phyloP scores from a whole-genome alignment of 2,113 vertebrate genomes.

The Phyllostomus hastatus region DNA sequence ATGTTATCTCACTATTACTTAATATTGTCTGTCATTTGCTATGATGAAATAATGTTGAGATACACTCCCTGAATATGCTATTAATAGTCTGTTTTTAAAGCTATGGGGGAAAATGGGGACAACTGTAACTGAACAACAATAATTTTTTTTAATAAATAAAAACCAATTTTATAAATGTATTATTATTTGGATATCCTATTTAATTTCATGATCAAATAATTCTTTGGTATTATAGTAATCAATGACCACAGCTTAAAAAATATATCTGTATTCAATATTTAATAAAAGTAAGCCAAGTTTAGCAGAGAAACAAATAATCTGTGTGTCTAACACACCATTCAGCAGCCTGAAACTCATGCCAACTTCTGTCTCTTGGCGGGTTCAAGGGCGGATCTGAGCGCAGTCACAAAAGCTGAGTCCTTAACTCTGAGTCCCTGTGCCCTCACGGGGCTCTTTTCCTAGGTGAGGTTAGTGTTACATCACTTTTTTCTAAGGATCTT shows the following conservation, averaged over 20 bases:
- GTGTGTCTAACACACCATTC: neutral
- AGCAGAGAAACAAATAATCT: neutral
- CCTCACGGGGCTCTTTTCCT: neutral
- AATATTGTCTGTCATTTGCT: neutral
- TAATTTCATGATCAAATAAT: slow-evolving; percentile 17
- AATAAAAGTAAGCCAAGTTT: neutral
- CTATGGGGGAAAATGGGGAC: no score
- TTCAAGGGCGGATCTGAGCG: neutral
- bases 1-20: neutral
- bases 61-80: neutral
- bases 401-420: neutral
- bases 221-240: neutral
- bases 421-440: neutral
- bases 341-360: neutral
- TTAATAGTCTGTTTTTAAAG: neutral
- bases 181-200: neutral
- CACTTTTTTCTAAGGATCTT: neutral
- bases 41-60: neutral
- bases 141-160: no score
- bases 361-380: neutral
- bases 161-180: neutral
- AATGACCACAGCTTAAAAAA: neutral
- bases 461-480: neutral
- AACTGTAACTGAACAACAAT: no score
- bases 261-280: neutral